These are phyloP conservation scores for Polyodon spathula DNA, from an alignment of 2,113 vertebrate species.

Conservation along the genomic window DNA sequence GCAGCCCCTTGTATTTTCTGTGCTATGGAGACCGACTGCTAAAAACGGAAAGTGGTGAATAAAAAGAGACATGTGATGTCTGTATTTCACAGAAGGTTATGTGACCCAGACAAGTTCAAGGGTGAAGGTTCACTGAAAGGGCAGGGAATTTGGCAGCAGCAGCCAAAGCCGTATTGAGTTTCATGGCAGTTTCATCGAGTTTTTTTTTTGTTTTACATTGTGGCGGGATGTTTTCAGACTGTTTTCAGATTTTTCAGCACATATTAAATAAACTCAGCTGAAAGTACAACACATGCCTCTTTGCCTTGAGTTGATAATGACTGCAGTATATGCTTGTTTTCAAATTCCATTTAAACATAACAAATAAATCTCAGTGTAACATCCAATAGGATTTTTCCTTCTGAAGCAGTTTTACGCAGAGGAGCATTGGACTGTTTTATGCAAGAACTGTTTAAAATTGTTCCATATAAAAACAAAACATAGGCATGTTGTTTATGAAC, in stretches of 20 bases:
- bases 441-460: too few relatives aligned
- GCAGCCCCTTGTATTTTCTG: constrained; percentile 13
- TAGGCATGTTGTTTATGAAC: too few relatives aligned
- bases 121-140: constrained; percentile 56
- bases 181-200: constrained; percentile 31
- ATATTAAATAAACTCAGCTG: too few relatives aligned
- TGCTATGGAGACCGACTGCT: constrained; percentile 11
- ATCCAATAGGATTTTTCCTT: too few relatives aligned
- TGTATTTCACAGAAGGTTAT: constrained; percentile 54
- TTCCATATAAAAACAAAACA: too few relatives aligned
- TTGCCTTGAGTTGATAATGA: too few relatives aligned
- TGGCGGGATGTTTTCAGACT: constrained; percentile 17
- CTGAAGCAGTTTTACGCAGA: too few relatives aligned
- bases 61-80: constrained; percentile 31
- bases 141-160: constrained; percentile 42
- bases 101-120: constrained; percentile 58
- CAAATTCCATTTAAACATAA: too few relatives aligned
- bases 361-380: too few relatives aligned
- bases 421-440: too few relatives aligned
- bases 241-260: constrained; percentile 2
- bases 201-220: constrained; percentile 25
- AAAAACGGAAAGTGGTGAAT: constrained; percentile 17
- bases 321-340: too few relatives aligned
- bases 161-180: constrained; percentile 40
- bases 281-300: too few relatives aligned